Percentiles rank a stretch among this genome's conserved stretches.
These are phyloP conservation scores for Drosophila pruinosa DNA, from an alignment of 1,140 invertebrate species.

Conservation along the genomic window DNA sequence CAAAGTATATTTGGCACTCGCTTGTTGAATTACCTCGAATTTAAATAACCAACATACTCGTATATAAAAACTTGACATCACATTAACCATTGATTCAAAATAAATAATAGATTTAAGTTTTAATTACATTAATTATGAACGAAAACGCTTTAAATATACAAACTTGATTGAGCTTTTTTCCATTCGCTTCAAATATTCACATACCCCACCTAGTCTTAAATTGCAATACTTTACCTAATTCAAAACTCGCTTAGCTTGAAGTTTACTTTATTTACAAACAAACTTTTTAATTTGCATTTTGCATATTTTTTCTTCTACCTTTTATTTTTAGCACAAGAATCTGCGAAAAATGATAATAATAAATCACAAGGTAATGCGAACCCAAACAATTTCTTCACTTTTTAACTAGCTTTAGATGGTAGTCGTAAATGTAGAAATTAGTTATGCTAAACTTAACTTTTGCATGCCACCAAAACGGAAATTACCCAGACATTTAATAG, in stretches of 20 bases:
- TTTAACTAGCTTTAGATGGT: background rate
- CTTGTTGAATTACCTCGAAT: too few species aligned
- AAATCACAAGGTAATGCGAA: slow-evolving; percentile 79
- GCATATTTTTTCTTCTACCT: slow-evolving; percentile 52
- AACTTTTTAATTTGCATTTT: slow-evolving; percentile 39
- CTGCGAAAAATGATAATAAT: slow-evolving; percentile 82
- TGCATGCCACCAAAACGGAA: slow-evolving; percentile 43
- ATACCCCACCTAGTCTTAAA: background rate
- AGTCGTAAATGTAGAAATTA: slow-evolving; percentile 1
- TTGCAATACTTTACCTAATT: background rate
- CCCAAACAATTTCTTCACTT: background rate
- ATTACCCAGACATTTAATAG: slow-evolving; percentile 41
- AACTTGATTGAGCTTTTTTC: background rate
- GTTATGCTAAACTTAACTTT: background rate
- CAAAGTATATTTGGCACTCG: too few species aligned
- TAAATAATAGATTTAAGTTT: too few species aligned
- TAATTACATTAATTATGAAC: too few species aligned
- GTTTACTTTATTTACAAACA: slow-evolving; percentile 6
- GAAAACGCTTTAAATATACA: background rate
- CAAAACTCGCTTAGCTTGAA: slow-evolving; percentile 1
- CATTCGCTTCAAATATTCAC: background rate
- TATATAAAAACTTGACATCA: too few species aligned
- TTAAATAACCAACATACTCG: too few species aligned
- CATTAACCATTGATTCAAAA: too few species aligned
- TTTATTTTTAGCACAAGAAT: slow-evolving; percentile 82